Evolutionary conservation across 2,113 vertebrate species (phyloP), one percentile per base, ranked within the genome.

Genomic region (Chamaetylas fuelleborni): DNA sequence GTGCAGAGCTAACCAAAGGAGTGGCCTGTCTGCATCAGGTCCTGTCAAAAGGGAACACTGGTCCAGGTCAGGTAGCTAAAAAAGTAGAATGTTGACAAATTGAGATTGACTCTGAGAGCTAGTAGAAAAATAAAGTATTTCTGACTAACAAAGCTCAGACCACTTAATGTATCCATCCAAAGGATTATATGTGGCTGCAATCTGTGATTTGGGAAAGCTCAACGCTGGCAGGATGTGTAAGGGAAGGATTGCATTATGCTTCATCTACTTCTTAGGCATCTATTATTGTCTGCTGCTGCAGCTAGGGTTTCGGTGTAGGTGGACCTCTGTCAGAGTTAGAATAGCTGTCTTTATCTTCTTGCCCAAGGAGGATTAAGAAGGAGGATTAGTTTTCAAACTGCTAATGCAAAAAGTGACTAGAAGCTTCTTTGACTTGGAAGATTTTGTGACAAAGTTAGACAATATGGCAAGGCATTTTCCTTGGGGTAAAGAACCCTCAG

Each of bases 311-410:
- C 90, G 83, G 43, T n/a, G 82, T 88, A 95, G 86, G 92, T 90
- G 92, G 86, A 92, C 72, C 72, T 90, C 54, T 84, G 48, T 86
- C 67, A 56, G 71, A 50, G 58, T 73, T 92, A 86, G 72, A 90
- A 94, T 93, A 95, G 86, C 94, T 83, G 76, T 88, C 11, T 33
- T 90, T 96, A 95, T 95, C 90, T 61, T 57, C 94, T 88, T 96
- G 92, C 79, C 70, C 74, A 73, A 82, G 92, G 79, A 93, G 71
- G 85, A 94, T 95, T 94, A 94, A 65, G 54, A 50, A 50, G 67
- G 8, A 89, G 86, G 86, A 93, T 95, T 92, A 88, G 42, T 83
- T 93, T 86, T 94, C 67, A 70, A 92, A 92, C 51, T 24, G 50
- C 77, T 85, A 8, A 20, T 65, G 43, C 56, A 88, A 43, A 90